These are phyloP conservation scores for Drosophila truncata DNA, from an alignment of 1,140 invertebrate species.

Conservation along the genomic window DNA sequence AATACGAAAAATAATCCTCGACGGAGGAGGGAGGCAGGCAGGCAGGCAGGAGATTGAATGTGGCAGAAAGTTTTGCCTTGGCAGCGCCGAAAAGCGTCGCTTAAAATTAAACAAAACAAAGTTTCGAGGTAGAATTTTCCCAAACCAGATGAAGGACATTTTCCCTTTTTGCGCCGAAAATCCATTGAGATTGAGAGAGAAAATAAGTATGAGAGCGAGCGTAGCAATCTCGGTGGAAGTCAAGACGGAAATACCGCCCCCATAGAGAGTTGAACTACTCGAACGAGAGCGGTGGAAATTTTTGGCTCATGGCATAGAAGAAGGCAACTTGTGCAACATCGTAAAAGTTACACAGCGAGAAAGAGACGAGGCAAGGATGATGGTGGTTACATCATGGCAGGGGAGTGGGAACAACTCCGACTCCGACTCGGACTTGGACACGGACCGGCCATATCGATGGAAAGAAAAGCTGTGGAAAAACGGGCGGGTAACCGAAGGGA, in stretches of 20 bases:
- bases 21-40: background rate
- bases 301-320: conserved; percentile 16
- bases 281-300: conserved; percentile 40
- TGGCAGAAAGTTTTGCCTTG: conserved; percentile 49
- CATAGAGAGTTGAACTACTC: conserved; percentile 47
- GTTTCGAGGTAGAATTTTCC: conserved; percentile 39
- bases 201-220: background rate
- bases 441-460: conserved; percentile 30
- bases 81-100: conserved; percentile 47
- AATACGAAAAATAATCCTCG: conserved; percentile 53
- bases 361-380: conserved; percentile 5
- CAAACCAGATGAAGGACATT: conserved; percentile 44
- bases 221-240: conserved; percentile 52
- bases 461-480: conserved; percentile 8
- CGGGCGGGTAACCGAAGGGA: conserved; percentile 5
- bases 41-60: conserved; percentile 20
- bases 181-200: conserved; percentile 7
- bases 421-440: no score
- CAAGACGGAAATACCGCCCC: conserved; percentile 52
- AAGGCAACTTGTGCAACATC: conserved; percentile 52
- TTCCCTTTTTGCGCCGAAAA: conserved; percentile 21
- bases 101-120: conserved; percentile 69
- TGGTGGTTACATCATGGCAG: conserved; percentile 36
- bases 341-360: conserved; percentile 44
- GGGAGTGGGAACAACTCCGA: background rate